Percentiles rank a stretch among this genome's conserved stretches.
These are phyloP conservation scores for Sebastes itinus DNA, from an alignment of 2,797 vertebrate species.

Conservation along the genomic window DNA sequence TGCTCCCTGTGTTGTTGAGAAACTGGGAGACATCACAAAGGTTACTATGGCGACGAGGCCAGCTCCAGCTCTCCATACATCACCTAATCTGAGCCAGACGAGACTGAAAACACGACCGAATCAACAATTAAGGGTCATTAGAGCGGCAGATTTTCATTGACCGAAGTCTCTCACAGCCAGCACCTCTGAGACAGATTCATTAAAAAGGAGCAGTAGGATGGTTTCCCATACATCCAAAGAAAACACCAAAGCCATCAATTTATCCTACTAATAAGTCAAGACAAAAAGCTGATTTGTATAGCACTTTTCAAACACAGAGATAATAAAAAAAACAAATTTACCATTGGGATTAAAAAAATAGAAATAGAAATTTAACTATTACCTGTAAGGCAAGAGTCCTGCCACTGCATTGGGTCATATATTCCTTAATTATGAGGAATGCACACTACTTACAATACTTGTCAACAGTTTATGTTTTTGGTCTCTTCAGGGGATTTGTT, in stretches of 20 bases:
- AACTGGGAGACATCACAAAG: slow-evolving; percentile 45
- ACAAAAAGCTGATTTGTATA: background rate
- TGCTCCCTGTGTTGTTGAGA: slow-evolving; percentile 6
- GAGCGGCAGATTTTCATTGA: slow-evolving; percentile 32
- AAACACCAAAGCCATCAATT: background rate
- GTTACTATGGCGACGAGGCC: slow-evolving; percentile 56
- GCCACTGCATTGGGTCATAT: background rate
- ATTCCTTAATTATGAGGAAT: no score
- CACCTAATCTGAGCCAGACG: slow-evolving; percentile 36
- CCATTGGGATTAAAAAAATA: no score
- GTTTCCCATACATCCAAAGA: background rate
- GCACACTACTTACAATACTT: no score
- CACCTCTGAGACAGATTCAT: slow-evolving; percentile 26
- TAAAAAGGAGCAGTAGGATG: slow-evolving; percentile 8
- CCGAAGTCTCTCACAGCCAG: background rate
- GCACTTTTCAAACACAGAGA: background rate
- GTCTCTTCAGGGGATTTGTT: background rate
- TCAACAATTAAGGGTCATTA: slow-evolving; percentile 44
- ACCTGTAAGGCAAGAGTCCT: background rate
- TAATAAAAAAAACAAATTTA: background rate
- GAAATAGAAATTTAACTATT: background rate
- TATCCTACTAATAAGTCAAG: background rate
- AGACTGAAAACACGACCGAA: slow-evolving; percentile 47
- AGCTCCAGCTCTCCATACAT: slow-evolving; percentile 52
- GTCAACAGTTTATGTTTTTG: no score